Conservation (phyloP, 2,797 vertebrate species). For the Lepilemur ruficaudatus region DNA sequence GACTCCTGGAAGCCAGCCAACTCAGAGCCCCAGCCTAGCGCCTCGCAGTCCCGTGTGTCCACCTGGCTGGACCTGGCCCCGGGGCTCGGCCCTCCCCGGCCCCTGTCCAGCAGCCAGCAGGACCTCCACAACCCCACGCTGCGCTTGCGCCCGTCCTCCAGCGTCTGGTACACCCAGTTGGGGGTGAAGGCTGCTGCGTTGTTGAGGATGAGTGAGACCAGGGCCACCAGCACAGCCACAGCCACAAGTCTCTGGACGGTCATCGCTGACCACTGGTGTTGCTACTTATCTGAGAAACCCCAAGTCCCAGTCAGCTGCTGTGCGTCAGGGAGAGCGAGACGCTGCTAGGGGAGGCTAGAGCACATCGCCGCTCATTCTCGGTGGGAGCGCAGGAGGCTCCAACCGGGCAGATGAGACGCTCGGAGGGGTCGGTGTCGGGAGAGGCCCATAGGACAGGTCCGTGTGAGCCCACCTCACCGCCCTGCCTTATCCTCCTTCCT, state of each 20-base stretch:
- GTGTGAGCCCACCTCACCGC: conserved; percentile 38
- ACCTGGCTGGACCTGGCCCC: conserved; percentile 77
- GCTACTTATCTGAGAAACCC: conserved; percentile 72
- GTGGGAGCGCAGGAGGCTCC: conserved; percentile 75
- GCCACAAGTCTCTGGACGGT: conserved; percentile 95
- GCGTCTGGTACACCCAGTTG: conserved; percentile 95
- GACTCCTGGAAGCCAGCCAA: conserved; percentile 95
- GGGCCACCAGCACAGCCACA: conserved; percentile 93
- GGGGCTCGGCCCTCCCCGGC: conserved; percentile 81
- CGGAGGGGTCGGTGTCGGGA: conserved; percentile 45
- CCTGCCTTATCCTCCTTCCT: conserved; percentile 93
- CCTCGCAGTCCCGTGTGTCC: conserved; percentile 87
- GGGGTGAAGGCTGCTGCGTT: conserved; percentile 96
- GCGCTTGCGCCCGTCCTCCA: conserved; percentile 95
- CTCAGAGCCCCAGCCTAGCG: conserved; percentile 94
- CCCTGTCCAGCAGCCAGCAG: conserved; percentile 90
- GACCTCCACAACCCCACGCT: conserved; percentile 97
- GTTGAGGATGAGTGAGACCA: conserved; percentile 96
- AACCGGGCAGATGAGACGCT: conserved; percentile 39
- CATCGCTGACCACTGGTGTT: conserved; percentile 87
- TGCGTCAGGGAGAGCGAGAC: conserved; percentile 66
- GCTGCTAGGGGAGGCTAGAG: conserved; percentile 89
- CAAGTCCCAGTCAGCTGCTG: conserved; percentile 73
- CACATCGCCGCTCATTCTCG: conserved; percentile 98
- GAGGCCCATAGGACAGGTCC: conserved; percentile 80